A percentile compares a stretch with the other conserved stretches of the same genome.
Conservation (phyloP, 2,888 invertebrate species). For the Phrixothrix hirtus region DNA sequence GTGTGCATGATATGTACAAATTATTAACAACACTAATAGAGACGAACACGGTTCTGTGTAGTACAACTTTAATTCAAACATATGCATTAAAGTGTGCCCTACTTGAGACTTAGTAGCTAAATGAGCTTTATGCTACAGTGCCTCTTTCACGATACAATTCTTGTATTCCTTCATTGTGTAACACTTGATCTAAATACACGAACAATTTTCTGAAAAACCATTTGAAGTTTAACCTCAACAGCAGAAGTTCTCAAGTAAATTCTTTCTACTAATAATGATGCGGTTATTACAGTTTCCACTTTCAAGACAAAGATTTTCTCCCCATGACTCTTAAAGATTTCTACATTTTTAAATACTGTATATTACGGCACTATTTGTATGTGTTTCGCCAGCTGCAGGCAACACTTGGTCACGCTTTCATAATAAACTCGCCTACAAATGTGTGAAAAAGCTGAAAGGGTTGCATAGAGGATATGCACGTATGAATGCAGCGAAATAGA, state of each 20-base stretch:
- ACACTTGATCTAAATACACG: conserved; percentile 15
- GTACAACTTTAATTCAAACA: conserved; percentile 8
- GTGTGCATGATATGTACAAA: conserved; percentile 14
- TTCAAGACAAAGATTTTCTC: conserved; percentile 1
- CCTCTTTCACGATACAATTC: conserved; percentile 1
- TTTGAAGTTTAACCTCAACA: conserved; percentile 3
- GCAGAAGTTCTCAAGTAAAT: too few species aligned
- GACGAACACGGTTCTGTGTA: conserved; percentile 13
- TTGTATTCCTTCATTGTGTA: conserved; percentile 3
- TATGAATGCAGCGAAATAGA: conserved; percentile 26
- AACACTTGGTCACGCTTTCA: conserved; percentile 12
- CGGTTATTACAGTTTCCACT: conserved; percentile 1
- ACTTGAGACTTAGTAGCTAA: conserved; percentile 2
- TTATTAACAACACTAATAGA: conserved; percentile 19
- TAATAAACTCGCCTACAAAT: conserved; percentile 17
- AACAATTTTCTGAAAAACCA: conserved; percentile 13
- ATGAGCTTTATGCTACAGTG: conserved; percentile 12
- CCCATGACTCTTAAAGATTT: conserved; percentile 4
- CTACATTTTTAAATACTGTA: conserved; percentile 12
- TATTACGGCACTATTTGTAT: conserved; percentile 5
- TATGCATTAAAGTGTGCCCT: conserved; percentile 18
- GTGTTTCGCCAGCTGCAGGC: conserved; percentile 7
- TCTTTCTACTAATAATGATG: not conserved
- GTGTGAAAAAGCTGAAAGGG: conserved; percentile 31
- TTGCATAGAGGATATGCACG: conserved; percentile 16